Evolutionary conservation across 2,797 vertebrate species (phyloP).

Genomic region (Poeciliopsis gracilis): DNA sequence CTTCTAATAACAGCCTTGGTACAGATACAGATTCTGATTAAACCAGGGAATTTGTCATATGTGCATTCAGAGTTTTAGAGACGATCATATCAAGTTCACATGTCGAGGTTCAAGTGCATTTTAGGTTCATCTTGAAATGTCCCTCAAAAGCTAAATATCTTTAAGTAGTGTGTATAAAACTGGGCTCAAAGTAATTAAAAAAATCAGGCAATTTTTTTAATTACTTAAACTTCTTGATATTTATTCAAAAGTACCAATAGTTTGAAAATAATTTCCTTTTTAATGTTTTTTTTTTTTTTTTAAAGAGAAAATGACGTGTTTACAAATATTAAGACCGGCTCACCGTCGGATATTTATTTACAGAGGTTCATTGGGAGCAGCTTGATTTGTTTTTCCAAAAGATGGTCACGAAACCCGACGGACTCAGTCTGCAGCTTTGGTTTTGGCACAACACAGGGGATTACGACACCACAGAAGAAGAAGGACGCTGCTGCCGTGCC

Average conservation of each 20-base stretch:
- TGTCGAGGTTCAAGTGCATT: no score
- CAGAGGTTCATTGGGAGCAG: slow-evolving; percentile 19
- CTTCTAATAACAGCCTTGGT: not conserved
- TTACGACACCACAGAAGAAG: not conserved
- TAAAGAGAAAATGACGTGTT: not conserved
- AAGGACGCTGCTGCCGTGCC: not conserved
- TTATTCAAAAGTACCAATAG: not conserved
- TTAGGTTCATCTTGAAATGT: no score
- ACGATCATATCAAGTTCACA: no score
- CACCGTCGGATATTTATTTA: slow-evolving; percentile 26
- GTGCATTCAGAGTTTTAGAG: not conserved
- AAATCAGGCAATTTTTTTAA: not conserved
- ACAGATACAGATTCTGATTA: not conserved
- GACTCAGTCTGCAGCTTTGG: not conserved
- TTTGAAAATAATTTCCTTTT: not conserved
- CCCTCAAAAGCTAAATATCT: no score
- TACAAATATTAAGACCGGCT: slow-evolving; percentile 7
- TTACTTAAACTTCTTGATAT: not conserved
- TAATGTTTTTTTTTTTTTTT: not conserved
- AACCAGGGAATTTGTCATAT: not conserved
- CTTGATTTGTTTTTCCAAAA: slow-evolving; percentile 13
- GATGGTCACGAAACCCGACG: not conserved
- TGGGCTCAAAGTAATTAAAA: no score
- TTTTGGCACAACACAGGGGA: not conserved
- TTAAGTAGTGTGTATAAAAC: not conserved